phyloP scores from a whole-genome alignment of 2,888 invertebrate species.

The Leptopilina drosophilae region DNA sequence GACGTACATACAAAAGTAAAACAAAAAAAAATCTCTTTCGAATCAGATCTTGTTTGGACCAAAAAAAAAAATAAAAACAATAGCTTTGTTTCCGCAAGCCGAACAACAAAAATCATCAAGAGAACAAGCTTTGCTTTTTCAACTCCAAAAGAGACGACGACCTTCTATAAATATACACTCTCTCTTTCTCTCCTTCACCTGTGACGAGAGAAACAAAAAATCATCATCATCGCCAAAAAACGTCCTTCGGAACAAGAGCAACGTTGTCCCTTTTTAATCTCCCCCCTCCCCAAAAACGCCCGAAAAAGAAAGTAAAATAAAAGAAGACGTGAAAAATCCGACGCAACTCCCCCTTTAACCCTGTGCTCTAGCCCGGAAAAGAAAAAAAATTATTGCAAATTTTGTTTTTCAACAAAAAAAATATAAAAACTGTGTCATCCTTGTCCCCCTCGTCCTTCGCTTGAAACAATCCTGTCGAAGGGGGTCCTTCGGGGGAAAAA shows the following conservation, averaged over 20 bases:
- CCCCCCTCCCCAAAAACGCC: too few relatives aligned
- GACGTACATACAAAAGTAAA: conserved; percentile 14
- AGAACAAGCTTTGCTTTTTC: conserved; percentile 34
- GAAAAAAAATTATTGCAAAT: neutral
- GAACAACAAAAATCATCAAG: neutral
- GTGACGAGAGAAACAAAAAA: neutral
- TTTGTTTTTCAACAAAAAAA: conserved; percentile 31
- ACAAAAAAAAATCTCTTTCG: conserved; percentile 46
- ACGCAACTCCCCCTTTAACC: conserved; percentile 44
- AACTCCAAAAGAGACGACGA: conserved; percentile 5
- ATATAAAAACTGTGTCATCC: conserved; percentile 23
- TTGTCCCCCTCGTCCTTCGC: neutral
- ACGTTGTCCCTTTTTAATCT: conserved; percentile 8
- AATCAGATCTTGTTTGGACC: conserved; percentile 26
- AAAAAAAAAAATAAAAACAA: too few relatives aligned
- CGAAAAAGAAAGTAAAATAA: conserved; percentile 13
- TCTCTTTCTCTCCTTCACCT: conserved; percentile 34
- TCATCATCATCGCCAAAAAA: conserved; percentile 2
- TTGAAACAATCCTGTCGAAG: too few relatives aligned
- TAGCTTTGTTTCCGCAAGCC: conserved; percentile 30
- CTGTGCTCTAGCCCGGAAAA: conserved; percentile 27
- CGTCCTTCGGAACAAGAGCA: conserved; percentile 35
- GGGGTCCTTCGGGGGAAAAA: too few relatives aligned
- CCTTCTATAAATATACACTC: neutral
- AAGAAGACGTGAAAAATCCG: conserved; percentile 40